phyloP scores from a whole-genome alignment of 2,113 vertebrate genomes.

The Heterotis niloticus region DNA sequence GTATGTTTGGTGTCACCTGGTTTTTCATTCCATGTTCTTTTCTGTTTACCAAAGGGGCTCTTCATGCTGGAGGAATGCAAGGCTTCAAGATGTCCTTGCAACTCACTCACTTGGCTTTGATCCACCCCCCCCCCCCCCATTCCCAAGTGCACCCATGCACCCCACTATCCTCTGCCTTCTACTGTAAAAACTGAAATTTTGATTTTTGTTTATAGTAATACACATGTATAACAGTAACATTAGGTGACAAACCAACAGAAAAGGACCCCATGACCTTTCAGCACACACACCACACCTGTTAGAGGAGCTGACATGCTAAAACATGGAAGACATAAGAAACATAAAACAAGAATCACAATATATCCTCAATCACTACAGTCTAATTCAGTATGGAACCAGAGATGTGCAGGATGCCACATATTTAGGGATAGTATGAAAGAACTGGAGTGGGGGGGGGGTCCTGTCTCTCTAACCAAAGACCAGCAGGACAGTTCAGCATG shows the following conservation, averaged over 20 bases:
- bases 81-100: constrained; percentile 9
- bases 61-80: constrained; percentile 12
- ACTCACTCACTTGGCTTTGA: constrained; percentile 5
- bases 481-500: constrained; percentile 25
- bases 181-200: constrained; percentile 22
- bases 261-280: not conserved
- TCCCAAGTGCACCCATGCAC: not conserved
- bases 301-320: not conserved
- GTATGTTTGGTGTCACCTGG: not conserved
- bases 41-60: not conserved
- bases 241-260: constrained; percentile 10
- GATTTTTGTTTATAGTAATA: constrained; percentile 9
- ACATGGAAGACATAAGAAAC: not conserved
- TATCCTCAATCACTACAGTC: constrained; percentile 50
- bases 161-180: constrained; percentile 7
- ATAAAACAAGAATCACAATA: constrained; percentile 26
- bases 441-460: not conserved
- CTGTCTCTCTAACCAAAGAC: constrained; percentile 61
- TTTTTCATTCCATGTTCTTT: constrained; percentile 14
- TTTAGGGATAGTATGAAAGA: not conserved
- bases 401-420: constrained; percentile 26
- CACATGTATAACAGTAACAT: constrained; percentile 11
- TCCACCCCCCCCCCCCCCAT: not conserved
- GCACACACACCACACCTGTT: not conserved
- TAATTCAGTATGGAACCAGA: constrained; percentile 23